These are phyloP conservation scores for Artemia sinica DNA, from an alignment of 2,888 invertebrate genomes.

Conservation along the genomic window DNA sequence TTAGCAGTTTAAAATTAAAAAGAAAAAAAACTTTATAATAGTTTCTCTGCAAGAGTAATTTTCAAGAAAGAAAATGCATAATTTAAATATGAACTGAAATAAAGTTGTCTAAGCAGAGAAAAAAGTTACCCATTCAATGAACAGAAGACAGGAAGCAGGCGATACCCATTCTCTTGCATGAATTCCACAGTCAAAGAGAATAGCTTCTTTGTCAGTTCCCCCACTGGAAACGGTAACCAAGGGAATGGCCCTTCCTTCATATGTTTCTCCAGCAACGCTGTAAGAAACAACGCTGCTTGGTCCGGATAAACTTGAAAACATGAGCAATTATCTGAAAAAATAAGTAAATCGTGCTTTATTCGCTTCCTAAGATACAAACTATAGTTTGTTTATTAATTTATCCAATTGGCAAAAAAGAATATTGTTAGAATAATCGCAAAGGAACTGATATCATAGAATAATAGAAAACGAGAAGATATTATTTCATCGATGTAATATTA, in stretches of 20 bases:
- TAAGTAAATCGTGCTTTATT: background rate
- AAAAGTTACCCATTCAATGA: slow-evolving; percentile 24
- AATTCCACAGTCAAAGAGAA: slow-evolving; percentile 30
- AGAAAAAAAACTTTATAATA: background rate
- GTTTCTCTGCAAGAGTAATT: too few relatives aligned
- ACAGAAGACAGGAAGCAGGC: slow-evolving; percentile 28
- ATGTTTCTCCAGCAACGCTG: slow-evolving; percentile 25
- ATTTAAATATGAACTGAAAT: background rate
- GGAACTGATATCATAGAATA: too few relatives aligned
- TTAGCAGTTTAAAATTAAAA: background rate
- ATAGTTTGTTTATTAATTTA: too few relatives aligned
- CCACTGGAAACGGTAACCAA: slow-evolving; percentile 23
- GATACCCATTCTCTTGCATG: slow-evolving; percentile 35
- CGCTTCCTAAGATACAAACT: too few relatives aligned
- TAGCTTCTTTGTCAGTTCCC: slow-evolving; percentile 25
- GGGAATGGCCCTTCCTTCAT: slow-evolving; percentile 25
- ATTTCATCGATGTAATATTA: too few relatives aligned
- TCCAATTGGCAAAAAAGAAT: too few relatives aligned
- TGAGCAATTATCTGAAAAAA: slow-evolving; percentile 22
- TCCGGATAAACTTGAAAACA: slow-evolving; percentile 22
- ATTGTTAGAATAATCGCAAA: too few relatives aligned
- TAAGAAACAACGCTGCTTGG: slow-evolving; percentile 21
- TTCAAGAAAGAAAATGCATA: background rate
- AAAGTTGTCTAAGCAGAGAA: background rate
- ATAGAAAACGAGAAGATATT: too few relatives aligned